phyloP scores from a whole-genome alignment of 2,113 vertebrate genomes.

The Ceuthmochares aereus region DNA sequence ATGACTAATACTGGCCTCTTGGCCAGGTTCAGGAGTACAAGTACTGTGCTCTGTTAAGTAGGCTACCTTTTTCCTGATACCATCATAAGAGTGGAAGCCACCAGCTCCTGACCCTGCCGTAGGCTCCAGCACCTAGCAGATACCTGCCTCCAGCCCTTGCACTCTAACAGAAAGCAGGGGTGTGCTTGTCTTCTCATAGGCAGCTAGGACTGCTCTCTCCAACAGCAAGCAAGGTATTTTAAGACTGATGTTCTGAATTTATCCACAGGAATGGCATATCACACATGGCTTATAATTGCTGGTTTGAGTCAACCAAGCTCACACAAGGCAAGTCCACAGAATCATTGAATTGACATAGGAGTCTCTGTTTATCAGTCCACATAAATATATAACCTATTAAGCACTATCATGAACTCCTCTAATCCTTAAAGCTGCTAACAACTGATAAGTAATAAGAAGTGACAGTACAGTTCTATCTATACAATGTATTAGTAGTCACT shows the following conservation, averaged over 20 bases:
- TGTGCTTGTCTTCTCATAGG: neutral
- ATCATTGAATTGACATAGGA: neutral
- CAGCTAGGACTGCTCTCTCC: neutral
- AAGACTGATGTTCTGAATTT: neutral
- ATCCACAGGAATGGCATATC: neutral
- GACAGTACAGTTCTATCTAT: constrained; percentile 24
- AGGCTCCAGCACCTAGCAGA: neutral
- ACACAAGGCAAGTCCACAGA: neutral
- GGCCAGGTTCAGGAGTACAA: neutral
- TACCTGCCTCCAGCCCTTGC: neutral
- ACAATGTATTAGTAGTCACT: neutral
- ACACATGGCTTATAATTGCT: neutral
- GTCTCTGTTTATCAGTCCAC: neutral
- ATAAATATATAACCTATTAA: constrained; percentile 28
- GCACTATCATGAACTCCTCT: neutral
- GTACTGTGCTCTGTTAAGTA: neutral
- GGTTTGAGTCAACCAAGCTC: neutral
- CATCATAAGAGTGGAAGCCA: accelerated
- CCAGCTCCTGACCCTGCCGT: neutral
- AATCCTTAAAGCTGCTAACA: constrained; percentile 57
- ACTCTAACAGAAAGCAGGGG: neutral
- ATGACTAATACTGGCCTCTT: neutral
- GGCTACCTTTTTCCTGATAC: neutral
- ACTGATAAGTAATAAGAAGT: neutral
- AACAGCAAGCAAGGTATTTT: neutral